Conservation (phyloP, 2,797 vertebrate species). For the Saxicola maurus region DNA sequence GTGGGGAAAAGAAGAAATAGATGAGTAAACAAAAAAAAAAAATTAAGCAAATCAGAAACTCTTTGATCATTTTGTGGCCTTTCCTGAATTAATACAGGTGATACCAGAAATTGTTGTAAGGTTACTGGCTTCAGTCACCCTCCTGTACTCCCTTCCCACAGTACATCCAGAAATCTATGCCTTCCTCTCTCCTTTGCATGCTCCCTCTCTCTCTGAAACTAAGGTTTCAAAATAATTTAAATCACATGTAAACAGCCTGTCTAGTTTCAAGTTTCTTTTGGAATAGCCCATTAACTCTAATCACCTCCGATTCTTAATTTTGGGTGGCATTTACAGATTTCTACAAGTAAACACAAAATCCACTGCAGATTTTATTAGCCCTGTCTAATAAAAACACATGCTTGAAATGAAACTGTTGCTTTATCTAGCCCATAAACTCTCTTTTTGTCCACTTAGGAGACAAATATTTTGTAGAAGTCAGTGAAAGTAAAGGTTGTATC, state of each 20-base stretch:
- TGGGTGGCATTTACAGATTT: slow-evolving; percentile 51
- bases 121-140: neutral
- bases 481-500: slow-evolving; percentile 36
- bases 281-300: slow-evolving; percentile 16
- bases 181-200: neutral
- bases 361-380: slow-evolving; percentile 59
- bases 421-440: slow-evolving; percentile 38
- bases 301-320: slow-evolving; percentile 46
- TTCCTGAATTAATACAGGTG: neutral
- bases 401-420: slow-evolving; percentile 40
- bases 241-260: slow-evolving; percentile 22
- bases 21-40: neutral
- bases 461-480: slow-evolving; percentile 29
- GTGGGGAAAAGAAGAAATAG: neutral
- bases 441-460: slow-evolving; percentile 24
- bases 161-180: neutral
- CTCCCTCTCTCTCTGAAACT: slow-evolving; percentile 15
- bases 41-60: neutral
- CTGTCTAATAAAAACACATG: slow-evolving; percentile 57
- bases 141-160: neutral
- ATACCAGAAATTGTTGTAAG: neutral
- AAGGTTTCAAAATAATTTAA: slow-evolving; percentile 54
- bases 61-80: neutral
- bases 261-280: slow-evolving; percentile 36
- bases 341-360: slow-evolving; percentile 32